Conservation (phyloP, 2,888 invertebrate genomes). For the Drosophila demipolita region DNA sequence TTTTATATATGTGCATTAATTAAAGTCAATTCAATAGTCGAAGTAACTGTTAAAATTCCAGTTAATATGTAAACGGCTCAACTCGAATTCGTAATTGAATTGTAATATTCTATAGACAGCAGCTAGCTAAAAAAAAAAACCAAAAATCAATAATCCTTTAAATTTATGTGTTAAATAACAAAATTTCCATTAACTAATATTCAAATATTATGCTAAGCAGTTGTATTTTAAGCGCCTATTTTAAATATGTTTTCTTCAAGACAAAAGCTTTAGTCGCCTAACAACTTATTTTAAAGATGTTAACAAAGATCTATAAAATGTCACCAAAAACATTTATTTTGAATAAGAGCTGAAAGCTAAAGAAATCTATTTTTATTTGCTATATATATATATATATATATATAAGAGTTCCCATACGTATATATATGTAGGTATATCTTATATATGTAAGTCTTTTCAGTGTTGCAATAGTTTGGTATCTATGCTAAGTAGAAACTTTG, state of each 20-base stretch:
- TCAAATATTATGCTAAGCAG: background rate
- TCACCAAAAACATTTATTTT: slow-evolving; percentile 5
- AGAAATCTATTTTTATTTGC: slow-evolving; percentile 11
- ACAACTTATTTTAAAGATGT: slow-evolving; percentile 16
- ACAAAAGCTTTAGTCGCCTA: background rate
- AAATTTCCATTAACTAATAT: background rate
- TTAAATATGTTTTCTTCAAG: background rate
- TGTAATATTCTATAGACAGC: background rate
- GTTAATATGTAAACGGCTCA: background rate
- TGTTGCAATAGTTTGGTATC: slow-evolving; percentile 54
- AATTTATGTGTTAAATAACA: background rate
- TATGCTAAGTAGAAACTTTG: slow-evolving; percentile 61
- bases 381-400: background rate
- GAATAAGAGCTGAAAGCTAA: slow-evolving; percentile 4
- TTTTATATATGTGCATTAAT: background rate
- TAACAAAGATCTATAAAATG: background rate
- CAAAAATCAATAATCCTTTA: background rate
- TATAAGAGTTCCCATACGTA: slow-evolving; percentile 4
- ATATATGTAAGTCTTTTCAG: slow-evolving; percentile 9
- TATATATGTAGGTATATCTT: background rate
- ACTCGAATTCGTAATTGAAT: background rate
- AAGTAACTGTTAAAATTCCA: background rate
- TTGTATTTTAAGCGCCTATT: background rate
- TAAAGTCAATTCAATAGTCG: background rate
- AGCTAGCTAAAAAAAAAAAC: background rate